Base-by-base conservation (phyloP, 2,113 vertebrate species). In the Delphinus delphis region DNA sequence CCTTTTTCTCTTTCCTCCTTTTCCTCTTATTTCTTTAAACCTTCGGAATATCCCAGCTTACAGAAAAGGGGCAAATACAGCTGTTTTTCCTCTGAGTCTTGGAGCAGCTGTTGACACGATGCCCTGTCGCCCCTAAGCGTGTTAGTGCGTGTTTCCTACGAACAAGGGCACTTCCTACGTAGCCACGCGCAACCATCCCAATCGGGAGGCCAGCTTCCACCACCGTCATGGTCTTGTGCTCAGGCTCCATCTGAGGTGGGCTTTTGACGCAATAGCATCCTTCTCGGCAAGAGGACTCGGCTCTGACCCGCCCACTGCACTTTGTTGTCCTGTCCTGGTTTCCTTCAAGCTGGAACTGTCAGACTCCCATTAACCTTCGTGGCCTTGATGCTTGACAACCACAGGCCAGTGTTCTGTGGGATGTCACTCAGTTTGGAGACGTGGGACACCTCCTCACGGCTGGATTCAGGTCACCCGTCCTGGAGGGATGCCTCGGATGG, bases 381-480 rank as follows among this genome's bases (percentile, higher is more conserved):
- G 53, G 33, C 62, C 62, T 91, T 17, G 6, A 36, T 9, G 1
- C 77, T 9, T 10, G 67, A 58, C 8, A 21, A 8, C 21, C 13
- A 8, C 55, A 44, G 74, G 21, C 14, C 68, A 17, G 28, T 9
- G 9, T 63, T 8, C 44, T 62, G 23, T 63, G 12, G 74, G 8
- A 1, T 3, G 17, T 1, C 41, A 2, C 60, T 55, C 18, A 0
- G 28, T 62, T 4, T 47, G 28, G 41, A 25, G 28, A 2, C 7
- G 23, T 25, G 21, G 15, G 44, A 8, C 26, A 58, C 73, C n/a
- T 90, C 36, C 25, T 18, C 23, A 25, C 0, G 1, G 0, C 0
- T 21, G 44, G 36, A 12, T 55, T 21, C 41, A 36, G 26, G 33
- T 8, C 12, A 15, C 0, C 9, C 25, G 2, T 53, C 38, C 31